Percentiles rank a stretch among this genome's conserved stretches.
These are phyloP conservation scores for Crotalus adamanteus DNA, from an alignment of 2,797 vertebrate genomes.

Conservation along the genomic window DNA sequence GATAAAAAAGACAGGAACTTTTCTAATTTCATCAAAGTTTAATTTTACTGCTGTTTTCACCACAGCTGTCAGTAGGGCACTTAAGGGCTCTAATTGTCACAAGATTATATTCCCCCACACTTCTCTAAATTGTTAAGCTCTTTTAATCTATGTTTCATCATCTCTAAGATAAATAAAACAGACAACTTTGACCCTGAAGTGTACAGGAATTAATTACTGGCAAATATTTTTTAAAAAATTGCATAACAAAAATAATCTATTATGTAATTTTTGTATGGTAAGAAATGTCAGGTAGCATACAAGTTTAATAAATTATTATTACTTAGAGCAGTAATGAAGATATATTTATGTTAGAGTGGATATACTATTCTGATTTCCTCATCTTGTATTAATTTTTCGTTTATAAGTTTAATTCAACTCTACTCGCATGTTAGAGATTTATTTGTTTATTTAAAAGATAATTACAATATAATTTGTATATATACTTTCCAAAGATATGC, in stretches of 20 bases:
- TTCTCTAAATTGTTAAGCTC: constrained; percentile 75
- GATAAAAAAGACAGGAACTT: constrained; percentile 67
- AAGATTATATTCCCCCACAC: constrained; percentile 65
- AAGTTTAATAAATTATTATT: neutral
- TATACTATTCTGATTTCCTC: neutral
- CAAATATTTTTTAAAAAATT: constrained; percentile 17
- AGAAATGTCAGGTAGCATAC: neutral
- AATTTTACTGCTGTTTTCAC: constrained; percentile 73
- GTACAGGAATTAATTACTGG: constrained; percentile 59
- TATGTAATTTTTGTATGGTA: constrained; percentile 15
- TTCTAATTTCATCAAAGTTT: constrained; percentile 63
- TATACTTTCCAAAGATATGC: neutral
- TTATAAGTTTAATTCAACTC: neutral
- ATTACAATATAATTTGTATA: neutral
- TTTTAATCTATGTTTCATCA: constrained; percentile 70
- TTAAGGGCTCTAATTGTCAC: constrained; percentile 71
- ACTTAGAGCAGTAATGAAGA: neutral
- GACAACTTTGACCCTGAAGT: constrained; percentile 55
- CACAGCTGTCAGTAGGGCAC: constrained; percentile 73
- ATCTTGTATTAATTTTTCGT: neutral
- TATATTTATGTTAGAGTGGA: neutral
- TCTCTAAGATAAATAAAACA: constrained; percentile 58
- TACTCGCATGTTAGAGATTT: neutral
- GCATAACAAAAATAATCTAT: constrained; percentile 24
- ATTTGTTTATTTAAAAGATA: neutral